A percentile compares a stretch with the other conserved stretches of the same genome.
Evolutionary conservation across 2,113 vertebrate genomes (phyloP).

Genomic region (Vulpes vulpes): DNA sequence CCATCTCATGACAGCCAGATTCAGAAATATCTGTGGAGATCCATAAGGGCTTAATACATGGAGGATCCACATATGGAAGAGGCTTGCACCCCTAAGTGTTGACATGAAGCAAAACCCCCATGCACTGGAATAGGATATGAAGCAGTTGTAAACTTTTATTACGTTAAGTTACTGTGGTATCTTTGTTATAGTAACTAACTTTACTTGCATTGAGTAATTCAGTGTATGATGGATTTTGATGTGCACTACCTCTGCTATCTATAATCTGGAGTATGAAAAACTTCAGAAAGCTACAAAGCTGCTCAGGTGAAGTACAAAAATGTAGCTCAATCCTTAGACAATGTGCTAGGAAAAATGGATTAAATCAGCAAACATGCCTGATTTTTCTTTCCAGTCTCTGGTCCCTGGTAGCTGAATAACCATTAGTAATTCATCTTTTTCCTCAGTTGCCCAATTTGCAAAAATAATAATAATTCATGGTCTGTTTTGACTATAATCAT

Average conservation of each 20-base stretch:
- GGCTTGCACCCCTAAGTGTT: neutral
- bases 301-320: neutral
- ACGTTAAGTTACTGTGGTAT: neutral
- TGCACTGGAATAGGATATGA: neutral
- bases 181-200: neutral
- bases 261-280: neutral
- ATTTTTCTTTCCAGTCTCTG: neutral
- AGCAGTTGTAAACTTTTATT: neutral
- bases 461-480: neutral
- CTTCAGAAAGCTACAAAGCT: neutral
- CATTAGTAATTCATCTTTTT: neutral
- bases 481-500: neutral
- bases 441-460: neutral
- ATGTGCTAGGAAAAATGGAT: neutral
- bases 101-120: neutral
- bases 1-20: neutral
- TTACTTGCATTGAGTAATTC: neutral
- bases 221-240: neutral
- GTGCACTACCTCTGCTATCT: neutral
- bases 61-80: neutral
- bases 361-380: neutral
- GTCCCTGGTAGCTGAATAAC: neutral
- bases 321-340: neutral
- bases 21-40: neutral
- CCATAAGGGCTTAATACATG: neutral